A percentile compares a stretch with the other conserved stretches of the same genome.
Evolutionary conservation across 2,113 vertebrate genomes (phyloP).

Genomic region (Phyllostomus discolor): DNA sequence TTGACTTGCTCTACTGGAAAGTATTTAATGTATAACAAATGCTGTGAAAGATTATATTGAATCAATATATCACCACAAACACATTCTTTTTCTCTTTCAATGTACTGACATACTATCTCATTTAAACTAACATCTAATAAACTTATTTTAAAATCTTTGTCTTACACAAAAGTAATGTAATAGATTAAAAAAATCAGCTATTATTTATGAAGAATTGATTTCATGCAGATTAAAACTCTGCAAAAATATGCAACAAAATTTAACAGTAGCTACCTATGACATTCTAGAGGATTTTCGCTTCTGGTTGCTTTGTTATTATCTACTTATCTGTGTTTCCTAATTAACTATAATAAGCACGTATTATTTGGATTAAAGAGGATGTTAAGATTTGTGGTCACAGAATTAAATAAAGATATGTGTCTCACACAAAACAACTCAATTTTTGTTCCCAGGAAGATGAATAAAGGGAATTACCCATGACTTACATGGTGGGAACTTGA

Average conservation of each 20-base stretch:
- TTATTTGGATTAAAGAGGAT: conserved; percentile 5
- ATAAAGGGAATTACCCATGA: background rate
- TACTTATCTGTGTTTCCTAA: background rate
- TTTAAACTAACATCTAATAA: background rate
- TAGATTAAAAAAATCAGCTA: background rate
- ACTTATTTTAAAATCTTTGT: background rate
- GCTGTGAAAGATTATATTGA: background rate
- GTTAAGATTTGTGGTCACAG: background rate
- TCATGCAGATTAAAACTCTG: background rate
- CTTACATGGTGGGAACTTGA: background rate
- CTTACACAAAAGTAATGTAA: background rate
- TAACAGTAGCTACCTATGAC: background rate
- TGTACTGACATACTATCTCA: background rate
- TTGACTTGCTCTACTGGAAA: background rate
- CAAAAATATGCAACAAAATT: conserved; percentile 19
- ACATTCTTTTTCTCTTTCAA: background rate
- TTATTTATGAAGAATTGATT: background rate
- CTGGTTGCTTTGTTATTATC: background rate
- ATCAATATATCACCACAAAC: background rate
- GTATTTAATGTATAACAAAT: background rate
- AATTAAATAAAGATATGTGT: conserved; percentile 13
- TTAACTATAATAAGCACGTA: background rate
- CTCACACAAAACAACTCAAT: background rate
- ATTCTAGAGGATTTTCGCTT: background rate
- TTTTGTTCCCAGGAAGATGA: background rate